Evolutionary conservation across 2,113 vertebrate species (phyloP).

Genomic region (Dipodomys ordii): DNA sequence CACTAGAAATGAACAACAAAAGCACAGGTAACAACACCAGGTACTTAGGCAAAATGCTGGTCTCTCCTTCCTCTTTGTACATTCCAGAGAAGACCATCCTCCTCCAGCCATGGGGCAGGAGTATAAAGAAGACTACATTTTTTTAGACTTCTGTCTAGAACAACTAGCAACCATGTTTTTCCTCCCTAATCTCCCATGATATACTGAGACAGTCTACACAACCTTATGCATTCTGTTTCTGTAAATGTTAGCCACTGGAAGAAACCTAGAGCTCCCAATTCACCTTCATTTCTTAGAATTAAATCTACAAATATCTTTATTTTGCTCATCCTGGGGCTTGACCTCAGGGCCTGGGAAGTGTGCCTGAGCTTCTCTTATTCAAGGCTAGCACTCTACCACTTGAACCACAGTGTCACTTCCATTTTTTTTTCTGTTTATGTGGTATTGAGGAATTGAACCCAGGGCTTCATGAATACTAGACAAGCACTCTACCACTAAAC

Average conservation of each 20-base stretch:
- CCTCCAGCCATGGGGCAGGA: not conserved
- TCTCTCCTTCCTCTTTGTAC: not conserved
- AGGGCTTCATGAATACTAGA: no score
- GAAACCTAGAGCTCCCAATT: not conserved
- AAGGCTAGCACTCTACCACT: no score
- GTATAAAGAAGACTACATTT: not conserved
- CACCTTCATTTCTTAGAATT: not conserved
- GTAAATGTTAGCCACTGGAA: not conserved
- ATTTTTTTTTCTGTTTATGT: no score
- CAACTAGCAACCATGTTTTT: not conserved
- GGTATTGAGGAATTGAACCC: no score
- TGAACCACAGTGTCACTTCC: no score
- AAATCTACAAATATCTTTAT: not conserved
- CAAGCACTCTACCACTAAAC: no score
- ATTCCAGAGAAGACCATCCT: not conserved
- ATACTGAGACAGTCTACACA: not conserved
- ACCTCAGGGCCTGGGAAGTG: no score
- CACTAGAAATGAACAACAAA: not conserved
- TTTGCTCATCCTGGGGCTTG: no score
- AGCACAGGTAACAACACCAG: not conserved
- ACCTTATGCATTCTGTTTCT: not conserved
- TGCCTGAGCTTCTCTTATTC: no score
- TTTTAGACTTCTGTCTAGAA: not conserved
- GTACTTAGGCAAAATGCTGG: rapidly evolving
- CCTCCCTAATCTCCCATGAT: not conserved